Evolutionary conservation across 2,888 invertebrate genomes (phyloP).

Genomic region (Cyrtodaria siliqua): DNA sequence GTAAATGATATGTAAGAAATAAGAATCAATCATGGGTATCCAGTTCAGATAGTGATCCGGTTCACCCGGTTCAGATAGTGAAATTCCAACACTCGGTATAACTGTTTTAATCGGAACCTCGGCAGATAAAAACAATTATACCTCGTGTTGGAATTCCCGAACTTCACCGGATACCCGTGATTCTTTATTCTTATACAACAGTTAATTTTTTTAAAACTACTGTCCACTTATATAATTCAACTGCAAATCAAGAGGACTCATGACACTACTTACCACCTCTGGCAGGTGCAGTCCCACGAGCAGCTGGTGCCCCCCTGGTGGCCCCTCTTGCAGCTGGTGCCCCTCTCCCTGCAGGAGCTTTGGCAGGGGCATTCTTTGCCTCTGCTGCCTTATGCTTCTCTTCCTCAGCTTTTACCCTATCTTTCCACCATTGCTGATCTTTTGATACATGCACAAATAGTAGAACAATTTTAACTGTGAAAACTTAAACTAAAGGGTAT

Average conservation of each 20-base stretch:
- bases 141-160: too few species aligned
- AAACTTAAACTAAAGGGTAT: too few species aligned
- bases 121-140: too few species aligned
- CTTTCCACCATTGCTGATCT: constrained; percentile 84
- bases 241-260: not conserved
- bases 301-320: constrained; percentile 71
- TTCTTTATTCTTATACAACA: too few species aligned
- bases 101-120: too few species aligned
- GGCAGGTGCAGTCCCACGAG: constrained; percentile 68
- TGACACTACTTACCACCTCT: constrained; percentile 45
- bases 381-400: constrained; percentile 74
- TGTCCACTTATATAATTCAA: not conserved
- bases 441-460: not conserved
- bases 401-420: constrained; percentile 75
- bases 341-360: constrained; percentile 10
- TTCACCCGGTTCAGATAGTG: too few species aligned
- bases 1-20: too few species aligned
- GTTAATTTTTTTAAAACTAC: constrained; percentile 1
- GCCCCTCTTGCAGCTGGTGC: constrained; percentile 68
- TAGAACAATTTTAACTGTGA: too few species aligned
- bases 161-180: too few species aligned
- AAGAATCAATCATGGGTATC: too few species aligned
- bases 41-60: too few species aligned
- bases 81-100: too few species aligned
- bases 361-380: constrained; percentile 64